Evolutionary conservation across 1,140 invertebrate species (phyloP), one percentile per base, ranked within the genome.

Genomic region (Megalopta genalis): DNA sequence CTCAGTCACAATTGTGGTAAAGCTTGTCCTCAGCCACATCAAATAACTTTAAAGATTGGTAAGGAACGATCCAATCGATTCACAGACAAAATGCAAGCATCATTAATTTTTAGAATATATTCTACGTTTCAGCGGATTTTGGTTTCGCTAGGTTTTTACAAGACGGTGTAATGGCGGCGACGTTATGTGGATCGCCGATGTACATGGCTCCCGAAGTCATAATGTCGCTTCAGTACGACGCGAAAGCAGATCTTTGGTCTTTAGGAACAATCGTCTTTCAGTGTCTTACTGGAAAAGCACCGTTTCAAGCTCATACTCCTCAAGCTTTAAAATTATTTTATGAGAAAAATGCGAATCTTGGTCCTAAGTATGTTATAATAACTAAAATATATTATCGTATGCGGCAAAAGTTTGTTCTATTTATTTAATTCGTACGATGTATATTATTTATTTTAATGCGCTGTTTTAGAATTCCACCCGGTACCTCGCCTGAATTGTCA

Each of bases 151-250:
- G 99, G 90, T 99, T 99, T 93, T 93, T 99, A 10, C 96, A 98
- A 93, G 99, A 99, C 92, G 99, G 99, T 66, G 98, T 99, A 23
- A 99, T 99, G 99, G 99, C 99, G 64, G 99, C 98, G 65, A 99
- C 99, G 52, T 93, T 99, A 4, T 99, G 99, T 93, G 99, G 99
- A 25, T 99, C 99, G 52, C 99, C 99, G 5, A 99, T 99, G 99
- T 99, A 99, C 89, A 99, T 99, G 99, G 98, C 98, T 46, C 98
- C 99, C 1, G 99, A 99, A 95, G 99, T 99, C 52, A 99, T 99
- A 85, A 99, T 99, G 99, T 99, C 98, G 3, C 93, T 99, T 66
- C 98, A 99, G 90, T 99, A 99, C 92, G 98, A 99, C 94, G 98
- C 98, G 21, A 99, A 99, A 94, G 99, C 99, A 60, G 99, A 99